These are phyloP conservation scores for Catajapyx aquilonaris DNA, from an alignment of 1,140 invertebrate genomes.

Conservation along the genomic window DNA sequence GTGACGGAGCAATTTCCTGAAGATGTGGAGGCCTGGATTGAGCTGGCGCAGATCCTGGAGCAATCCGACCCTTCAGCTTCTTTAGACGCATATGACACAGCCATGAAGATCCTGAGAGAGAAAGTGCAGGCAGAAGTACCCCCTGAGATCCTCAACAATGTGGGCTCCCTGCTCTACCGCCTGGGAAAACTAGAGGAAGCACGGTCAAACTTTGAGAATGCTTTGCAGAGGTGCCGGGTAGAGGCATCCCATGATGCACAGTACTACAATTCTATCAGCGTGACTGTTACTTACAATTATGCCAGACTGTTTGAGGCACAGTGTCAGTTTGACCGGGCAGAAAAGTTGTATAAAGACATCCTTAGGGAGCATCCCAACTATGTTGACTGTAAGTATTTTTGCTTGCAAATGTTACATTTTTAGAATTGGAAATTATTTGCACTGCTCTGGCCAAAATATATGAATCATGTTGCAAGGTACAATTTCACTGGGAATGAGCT, in stretches of 20 bases:
- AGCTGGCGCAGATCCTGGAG: constrained; percentile 92
- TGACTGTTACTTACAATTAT: constrained; percentile 93
- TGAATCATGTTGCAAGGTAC: no score
- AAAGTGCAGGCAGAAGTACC: constrained; percentile 88
- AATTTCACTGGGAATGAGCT: no score
- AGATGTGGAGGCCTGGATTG: constrained; percentile 98
- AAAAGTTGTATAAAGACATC: constrained; percentile 92
- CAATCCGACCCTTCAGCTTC: constrained; percentile 75
- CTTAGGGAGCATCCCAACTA: constrained; percentile 96
- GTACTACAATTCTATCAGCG: constrained; percentile 90
- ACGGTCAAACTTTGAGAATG: constrained; percentile 65
- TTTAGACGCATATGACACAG: constrained; percentile 78
- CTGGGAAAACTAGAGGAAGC: constrained; percentile 64
- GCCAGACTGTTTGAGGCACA: constrained; percentile 82
- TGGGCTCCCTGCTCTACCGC: constrained; percentile 82
- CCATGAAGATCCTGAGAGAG: constrained; percentile 78
- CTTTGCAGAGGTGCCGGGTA: constrained; percentile 53
- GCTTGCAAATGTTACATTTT: constrained; percentile 4
- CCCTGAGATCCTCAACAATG: constrained; percentile 95
- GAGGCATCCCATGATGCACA: constrained; percentile 71
- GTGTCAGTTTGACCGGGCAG: constrained; percentile 85
- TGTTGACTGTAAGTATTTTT: constrained; percentile 71
- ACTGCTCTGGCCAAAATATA: not conserved
- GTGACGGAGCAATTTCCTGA: constrained; percentile 94
- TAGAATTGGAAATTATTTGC: constrained; percentile 3